Evolutionary conservation across 2,113 vertebrate species (phyloP).

Genomic region (Perca fluviatilis): DNA sequence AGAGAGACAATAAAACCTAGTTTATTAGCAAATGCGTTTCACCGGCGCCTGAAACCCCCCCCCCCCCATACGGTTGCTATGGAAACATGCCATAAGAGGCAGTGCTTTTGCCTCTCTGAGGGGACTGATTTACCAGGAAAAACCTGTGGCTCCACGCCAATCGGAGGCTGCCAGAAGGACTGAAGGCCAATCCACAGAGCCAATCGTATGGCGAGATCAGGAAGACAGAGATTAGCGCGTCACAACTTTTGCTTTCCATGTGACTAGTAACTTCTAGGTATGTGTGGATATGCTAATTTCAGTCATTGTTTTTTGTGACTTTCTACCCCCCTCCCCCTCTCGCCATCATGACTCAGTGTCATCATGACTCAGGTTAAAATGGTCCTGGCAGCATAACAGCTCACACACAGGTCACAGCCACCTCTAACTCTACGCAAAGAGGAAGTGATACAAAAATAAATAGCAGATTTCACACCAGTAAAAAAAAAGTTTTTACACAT

Average conservation of each 20-base stretch:
- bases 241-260: neutral
- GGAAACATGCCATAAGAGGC: constrained; percentile 59
- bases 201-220: neutral
- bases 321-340: neutral
- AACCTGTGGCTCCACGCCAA: constrained; percentile 55
- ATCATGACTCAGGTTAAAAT: constrained; percentile 50
- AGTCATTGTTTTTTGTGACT: neutral
- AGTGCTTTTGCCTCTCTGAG: constrained; percentile 35
- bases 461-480: constrained; percentile 14
- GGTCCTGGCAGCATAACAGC: constrained; percentile 5
- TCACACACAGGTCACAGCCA: constrained; percentile 43
- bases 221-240: neutral
- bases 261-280: neutral
- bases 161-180: constrained; percentile 47
- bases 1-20: constrained; percentile 53
- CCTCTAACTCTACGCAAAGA: constrained; percentile 20
- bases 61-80: constrained; percentile 49
- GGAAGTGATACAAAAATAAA: constrained; percentile 48
- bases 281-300: neutral
- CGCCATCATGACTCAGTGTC: neutral
- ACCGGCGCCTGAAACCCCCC: constrained; percentile 53
- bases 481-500: constrained; percentile 4
- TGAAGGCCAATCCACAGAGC: constrained; percentile 20
- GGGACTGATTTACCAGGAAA: constrained; percentile 43
- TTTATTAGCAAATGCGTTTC: constrained; percentile 74